Percentiles rank a stretch among this genome's conserved stretches.
These are phyloP conservation scores for Leptoclinus maculatus DNA, from an alignment of 2,797 vertebrate genomes.

Conservation along the genomic window DNA sequence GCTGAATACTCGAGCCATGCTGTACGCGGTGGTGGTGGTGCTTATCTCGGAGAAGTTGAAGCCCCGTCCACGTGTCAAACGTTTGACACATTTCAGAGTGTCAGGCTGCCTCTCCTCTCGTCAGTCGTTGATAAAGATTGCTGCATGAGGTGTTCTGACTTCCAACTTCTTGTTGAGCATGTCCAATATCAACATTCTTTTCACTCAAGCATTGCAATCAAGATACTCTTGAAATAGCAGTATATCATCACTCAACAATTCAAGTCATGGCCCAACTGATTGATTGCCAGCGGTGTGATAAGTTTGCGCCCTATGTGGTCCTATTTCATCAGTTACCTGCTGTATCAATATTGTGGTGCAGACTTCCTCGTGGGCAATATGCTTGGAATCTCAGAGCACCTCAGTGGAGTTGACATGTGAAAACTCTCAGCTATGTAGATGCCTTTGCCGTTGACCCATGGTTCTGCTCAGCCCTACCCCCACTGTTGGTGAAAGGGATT, in stretches of 20 bases:
- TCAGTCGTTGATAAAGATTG: slow-evolving; percentile 33
- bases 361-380: slow-evolving; percentile 60
- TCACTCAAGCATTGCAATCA: not conserved
- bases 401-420: slow-evolving; percentile 79
- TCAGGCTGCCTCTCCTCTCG: slow-evolving; percentile 1
- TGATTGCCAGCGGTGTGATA: slow-evolving; percentile 15
- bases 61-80: slow-evolving; percentile 5
- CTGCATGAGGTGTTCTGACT: slow-evolving; percentile 22
- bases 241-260: not conserved
- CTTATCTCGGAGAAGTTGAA: slow-evolving; percentile 42
- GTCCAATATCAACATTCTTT: slow-evolving; percentile 4
- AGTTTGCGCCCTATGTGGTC: slow-evolving; percentile 28
- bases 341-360: slow-evolving; percentile 65
- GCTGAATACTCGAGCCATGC: slow-evolving; percentile 8
- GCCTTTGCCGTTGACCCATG: slow-evolving; percentile 50
- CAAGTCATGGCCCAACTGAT: slow-evolving; percentile 17
- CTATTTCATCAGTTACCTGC: slow-evolving; percentile 41
- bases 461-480: slow-evolving; percentile 45
- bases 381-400: slow-evolving; percentile 72
- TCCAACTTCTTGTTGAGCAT: not conserved
- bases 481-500: slow-evolving; percentile 47
- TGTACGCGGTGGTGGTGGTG: slow-evolving; percentile 22
- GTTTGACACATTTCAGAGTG: slow-evolving; percentile 29
- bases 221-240: slow-evolving; percentile 1
- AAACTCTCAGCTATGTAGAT: slow-evolving; percentile 73